Base-by-base conservation (phyloP, 1,140 invertebrate genomes). In the Batillaria attramentaria region DNA sequence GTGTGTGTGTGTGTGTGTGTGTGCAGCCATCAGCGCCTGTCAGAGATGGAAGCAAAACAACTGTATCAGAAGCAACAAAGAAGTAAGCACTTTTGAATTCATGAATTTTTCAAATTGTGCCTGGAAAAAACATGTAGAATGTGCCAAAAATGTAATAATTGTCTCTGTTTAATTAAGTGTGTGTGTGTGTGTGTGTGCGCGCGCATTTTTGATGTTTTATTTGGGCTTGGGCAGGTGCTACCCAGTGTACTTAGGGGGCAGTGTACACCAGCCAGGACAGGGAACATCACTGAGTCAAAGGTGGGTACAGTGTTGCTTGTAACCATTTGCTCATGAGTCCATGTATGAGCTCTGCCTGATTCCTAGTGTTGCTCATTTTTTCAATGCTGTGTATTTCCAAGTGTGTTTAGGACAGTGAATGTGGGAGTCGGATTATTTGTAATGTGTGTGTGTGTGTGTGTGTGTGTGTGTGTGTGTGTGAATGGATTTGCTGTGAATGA, bases 191-290 rank as follows among this genome's bases (percentile, higher is more conserved):
- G n/a, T n/a, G n/a, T n/a, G n/a, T n/a, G n/a, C n/a, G n/a, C n/a
- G n/a, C n/a, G n/a, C n/a, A 72, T 72, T 13, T 42, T 50, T 73
- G 37, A 73, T 20, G 8, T 50, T 60, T 60, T 6, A 60, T n/a
- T 60, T 20, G 24, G 57, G 24, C 31, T 6, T 60, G 57, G 6
- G 6, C 78, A 90, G 89, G 78, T 90, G 89, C 84, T 89, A 85
- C 69, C 87, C 87, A 35, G 69, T 90, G 28, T 89, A 82, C 72
- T 50, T 90, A 50, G 88, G 88, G 60, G 88, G 88, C 46, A 84
- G 84, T 62, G 39, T 60, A 31, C 79, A 80, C 83, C 54, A 75
- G 24, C 60, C 80, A 68, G 89, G 89, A 43, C 69, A 82, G 28
- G 84, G 81, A 43, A 86, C 79, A 72, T 78, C 82, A 77, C 72